Percentiles rank a stretch among this genome's conserved stretches.
These are phyloP conservation scores for Hoplostethus mediterraneus DNA, from an alignment of 2,797 vertebrate species.

Conservation along the genomic window DNA sequence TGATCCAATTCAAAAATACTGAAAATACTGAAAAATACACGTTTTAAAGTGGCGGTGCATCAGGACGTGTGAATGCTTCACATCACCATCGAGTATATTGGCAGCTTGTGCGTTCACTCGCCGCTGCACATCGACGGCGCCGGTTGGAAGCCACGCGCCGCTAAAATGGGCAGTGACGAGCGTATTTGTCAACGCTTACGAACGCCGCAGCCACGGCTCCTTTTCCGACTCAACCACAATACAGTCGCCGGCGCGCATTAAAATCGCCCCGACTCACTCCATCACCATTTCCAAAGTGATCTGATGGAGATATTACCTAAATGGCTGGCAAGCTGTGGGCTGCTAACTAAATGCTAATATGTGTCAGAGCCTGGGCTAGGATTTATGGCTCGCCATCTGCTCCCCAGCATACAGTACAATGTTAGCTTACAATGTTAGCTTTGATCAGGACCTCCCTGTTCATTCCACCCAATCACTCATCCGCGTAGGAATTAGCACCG, in stretches of 20 bases:
- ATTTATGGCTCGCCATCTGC: conserved; percentile 89
- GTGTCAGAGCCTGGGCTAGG: conserved; percentile 84
- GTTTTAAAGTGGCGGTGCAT: background rate
- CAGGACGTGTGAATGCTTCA: background rate
- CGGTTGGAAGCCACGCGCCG: conserved; percentile 39
- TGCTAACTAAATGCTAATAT: conserved; percentile 89
- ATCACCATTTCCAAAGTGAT: conserved; percentile 87
- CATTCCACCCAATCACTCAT: conserved; percentile 86
- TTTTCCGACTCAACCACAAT: conserved; percentile 66
- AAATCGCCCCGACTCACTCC: conserved; percentile 77
- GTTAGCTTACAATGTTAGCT: conserved; percentile 88
- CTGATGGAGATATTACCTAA: conserved; percentile 88
- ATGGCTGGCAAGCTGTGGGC: conserved; percentile 87
- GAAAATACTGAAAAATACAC: background rate
- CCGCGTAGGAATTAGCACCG: conserved; percentile 79
- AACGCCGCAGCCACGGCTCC: conserved; percentile 66
- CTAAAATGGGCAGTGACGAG: conserved; percentile 62
- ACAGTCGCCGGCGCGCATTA: conserved; percentile 62
- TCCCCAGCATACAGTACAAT: conserved; percentile 86
- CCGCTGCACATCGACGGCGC: too few species aligned
- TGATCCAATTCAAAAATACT: background rate
- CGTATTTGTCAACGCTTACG: conserved; percentile 72
- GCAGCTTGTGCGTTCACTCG: conserved; percentile 17
- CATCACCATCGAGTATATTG: conserved; percentile 1
- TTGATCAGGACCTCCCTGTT: conserved; percentile 87